These are phyloP conservation scores for Catonia carolina DNA, from an alignment of 2,888 invertebrate genomes.

Conservation along the genomic window DNA sequence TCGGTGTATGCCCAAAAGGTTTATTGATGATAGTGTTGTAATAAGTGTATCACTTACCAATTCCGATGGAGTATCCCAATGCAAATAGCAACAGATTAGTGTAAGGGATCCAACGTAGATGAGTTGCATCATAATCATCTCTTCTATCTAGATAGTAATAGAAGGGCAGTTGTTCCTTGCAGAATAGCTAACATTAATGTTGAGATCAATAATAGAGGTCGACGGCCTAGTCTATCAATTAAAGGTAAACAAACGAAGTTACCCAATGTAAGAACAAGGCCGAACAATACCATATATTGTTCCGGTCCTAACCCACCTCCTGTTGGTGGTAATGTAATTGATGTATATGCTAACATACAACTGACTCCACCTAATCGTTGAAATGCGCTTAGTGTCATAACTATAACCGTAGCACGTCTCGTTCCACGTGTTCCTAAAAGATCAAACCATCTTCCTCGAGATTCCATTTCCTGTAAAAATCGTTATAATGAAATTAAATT, in stretches of 20 bases:
- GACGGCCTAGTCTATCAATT: conserved; percentile 30
- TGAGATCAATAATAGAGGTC: conserved; percentile 30
- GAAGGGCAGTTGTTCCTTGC: not conserved
- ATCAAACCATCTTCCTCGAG: conserved; percentile 25
- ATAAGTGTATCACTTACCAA: too few relatives aligned
- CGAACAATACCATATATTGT: conserved; percentile 31
- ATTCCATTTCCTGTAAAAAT: conserved; percentile 28
- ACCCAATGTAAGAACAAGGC: conserved; percentile 24
- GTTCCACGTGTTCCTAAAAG: conserved; percentile 24
- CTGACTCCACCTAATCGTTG: conserved; percentile 32
- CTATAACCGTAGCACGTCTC: conserved; percentile 24
- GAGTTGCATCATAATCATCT: not conserved
- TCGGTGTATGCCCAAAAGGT: too few relatives aligned
- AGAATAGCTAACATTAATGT: not conserved
- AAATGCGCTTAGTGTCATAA: conserved; percentile 25
- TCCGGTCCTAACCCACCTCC: conserved; percentile 21
- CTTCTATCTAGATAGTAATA: not conserved
- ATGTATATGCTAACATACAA: conserved; percentile 31
- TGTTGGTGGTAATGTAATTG: conserved; percentile 28
- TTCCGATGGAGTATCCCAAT: conserved; percentile 5
- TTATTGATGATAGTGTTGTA: too few relatives aligned
- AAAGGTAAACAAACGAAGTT: conserved; percentile 28
- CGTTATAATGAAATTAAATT: too few relatives aligned
- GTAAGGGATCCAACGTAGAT: conserved; percentile 3
- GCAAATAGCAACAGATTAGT: not conserved